Evolutionary conservation across 2,113 vertebrate species (phyloP).

Genomic region (Neotoma lepida): DNA sequence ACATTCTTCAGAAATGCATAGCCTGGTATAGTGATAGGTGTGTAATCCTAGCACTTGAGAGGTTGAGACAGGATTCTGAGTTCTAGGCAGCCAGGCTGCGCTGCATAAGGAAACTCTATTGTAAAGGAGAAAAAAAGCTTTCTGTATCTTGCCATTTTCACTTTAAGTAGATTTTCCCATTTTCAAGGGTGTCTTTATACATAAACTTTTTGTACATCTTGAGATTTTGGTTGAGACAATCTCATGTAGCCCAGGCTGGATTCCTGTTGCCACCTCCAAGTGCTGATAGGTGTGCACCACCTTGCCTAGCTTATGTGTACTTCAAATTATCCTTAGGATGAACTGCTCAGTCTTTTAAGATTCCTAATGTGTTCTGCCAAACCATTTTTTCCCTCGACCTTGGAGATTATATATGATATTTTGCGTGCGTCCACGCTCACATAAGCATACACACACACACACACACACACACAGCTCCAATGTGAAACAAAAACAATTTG

Average conservation of each 20-base stretch:
- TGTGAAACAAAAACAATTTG: background rate
- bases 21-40: background rate
- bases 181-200: background rate
- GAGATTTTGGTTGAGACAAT: background rate
- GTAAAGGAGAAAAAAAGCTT: background rate
- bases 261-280: background rate
- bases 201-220: background rate
- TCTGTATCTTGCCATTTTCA: background rate
- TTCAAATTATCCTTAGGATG: background rate
- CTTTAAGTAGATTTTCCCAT: background rate
- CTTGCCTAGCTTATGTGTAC: background rate
- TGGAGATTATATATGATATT: too few relatives aligned
- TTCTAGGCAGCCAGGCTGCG: background rate
- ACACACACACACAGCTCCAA: background rate
- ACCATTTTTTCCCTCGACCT: background rate
- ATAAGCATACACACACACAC: too few relatives aligned
- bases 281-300: background rate
- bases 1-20: background rate
- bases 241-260: background rate
- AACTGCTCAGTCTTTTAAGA: background rate
- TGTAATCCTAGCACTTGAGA: background rate
- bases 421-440: too few relatives aligned
- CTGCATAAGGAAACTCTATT: background rate
- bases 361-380: background rate
- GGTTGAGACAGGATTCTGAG: background rate